Base-by-base conservation (phyloP, 2,113 vertebrate genomes). In the Mobula hypostoma region DNA sequence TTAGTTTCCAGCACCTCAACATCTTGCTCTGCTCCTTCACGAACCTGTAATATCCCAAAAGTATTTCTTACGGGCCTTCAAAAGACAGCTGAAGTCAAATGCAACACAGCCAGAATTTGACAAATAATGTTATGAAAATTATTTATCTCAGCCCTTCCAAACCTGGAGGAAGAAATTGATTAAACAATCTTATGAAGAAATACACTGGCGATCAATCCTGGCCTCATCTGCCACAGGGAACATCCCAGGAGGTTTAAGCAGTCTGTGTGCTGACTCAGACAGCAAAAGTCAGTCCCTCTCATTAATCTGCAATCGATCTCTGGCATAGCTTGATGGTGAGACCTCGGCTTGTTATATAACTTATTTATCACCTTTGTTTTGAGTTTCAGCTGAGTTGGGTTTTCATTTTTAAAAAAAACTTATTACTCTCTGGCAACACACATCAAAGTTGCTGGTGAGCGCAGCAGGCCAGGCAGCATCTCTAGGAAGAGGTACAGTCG, bases 121-220 rank as follows among this genome's bases (percentile, higher is more conserved):
- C 85, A 68, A 66, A 90, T n/a, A 90, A 66, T n/a, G 58, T 61
- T n/a, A 32, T 90, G 85, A 90, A 90, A 90, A 66, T 90, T 90
- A 90, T 90, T 90, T 90, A 66, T 32, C 61, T 68, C 61, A 32
- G 85, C 85, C 63, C 85, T 66, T 66, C 85, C 6, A 68, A 66
- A 68, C 29, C 85, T 66, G 85, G 85, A 68, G 29, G 61, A 66
- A 68, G 85, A 90, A 90, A 90, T 90, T 63, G 85, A 90, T 68
- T 90, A 90, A 66, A 90, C 85, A 90, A 90, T 90, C 85, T 90
- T 32, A 68, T 19, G 15, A 68, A 90, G 85, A 90, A 90, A 90
- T 66, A 90, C 61, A 66, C 29, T 32, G 61, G 7, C 61, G n/a
- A 90, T 90, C 85, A 90, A 90, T 90, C 61, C 61, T 90, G 85